phyloP scores from a whole-genome alignment of 2,888 invertebrate species.

The Troglohyphantes excavatus region DNA sequence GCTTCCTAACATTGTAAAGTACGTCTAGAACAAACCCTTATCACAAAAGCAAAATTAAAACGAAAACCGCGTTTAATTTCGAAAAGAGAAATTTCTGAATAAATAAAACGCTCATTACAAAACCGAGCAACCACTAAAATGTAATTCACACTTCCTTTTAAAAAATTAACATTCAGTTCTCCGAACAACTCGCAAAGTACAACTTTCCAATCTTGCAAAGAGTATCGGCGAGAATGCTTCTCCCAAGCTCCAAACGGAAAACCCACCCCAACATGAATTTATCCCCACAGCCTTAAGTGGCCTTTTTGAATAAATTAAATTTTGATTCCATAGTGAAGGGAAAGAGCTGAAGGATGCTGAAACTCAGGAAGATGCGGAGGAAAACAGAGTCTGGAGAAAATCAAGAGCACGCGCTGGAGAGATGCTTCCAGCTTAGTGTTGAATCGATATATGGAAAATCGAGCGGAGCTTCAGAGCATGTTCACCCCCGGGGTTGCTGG shows the following conservation, averaged over 20 bases:
- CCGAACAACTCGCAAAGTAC: neutral
- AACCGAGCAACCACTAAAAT: too few relatives aligned
- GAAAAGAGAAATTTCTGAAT: too few relatives aligned
- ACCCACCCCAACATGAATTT: neutral
- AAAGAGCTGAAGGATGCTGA: neutral
- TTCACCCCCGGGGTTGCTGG: neutral
- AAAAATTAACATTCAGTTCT: too few relatives aligned
- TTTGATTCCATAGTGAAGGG: neutral
- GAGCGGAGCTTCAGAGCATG: constrained; percentile 5
- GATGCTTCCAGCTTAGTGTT: neutral
- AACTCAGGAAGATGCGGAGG: neutral
- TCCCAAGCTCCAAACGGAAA: neutral
- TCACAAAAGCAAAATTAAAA: too few relatives aligned
- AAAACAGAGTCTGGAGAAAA: neutral
- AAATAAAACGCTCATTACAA: too few relatives aligned
- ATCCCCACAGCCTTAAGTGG: neutral
- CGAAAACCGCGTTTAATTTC: too few relatives aligned
- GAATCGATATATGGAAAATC: constrained; percentile 6
- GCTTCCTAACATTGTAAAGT: too few relatives aligned
- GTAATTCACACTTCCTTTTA: too few relatives aligned
- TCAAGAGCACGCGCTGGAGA: neutral
- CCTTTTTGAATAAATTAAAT: constrained; percentile 9
- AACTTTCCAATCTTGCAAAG: neutral
- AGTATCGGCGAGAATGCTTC: neutral
- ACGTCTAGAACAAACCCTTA: too few relatives aligned